Evolutionary conservation across 2,888 invertebrate species (phyloP).

Genomic region (Orthosia gothica): DNA sequence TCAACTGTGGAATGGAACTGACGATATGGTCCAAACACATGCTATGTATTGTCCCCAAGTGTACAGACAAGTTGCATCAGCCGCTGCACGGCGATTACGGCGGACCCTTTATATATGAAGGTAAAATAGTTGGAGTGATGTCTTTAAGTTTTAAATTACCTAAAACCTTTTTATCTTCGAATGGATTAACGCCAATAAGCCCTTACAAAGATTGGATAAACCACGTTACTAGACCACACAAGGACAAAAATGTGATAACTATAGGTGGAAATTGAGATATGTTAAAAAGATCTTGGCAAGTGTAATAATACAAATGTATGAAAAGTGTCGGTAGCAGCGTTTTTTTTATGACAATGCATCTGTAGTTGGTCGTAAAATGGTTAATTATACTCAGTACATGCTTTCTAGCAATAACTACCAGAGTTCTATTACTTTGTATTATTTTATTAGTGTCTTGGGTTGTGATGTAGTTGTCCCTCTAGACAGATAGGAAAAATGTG

Average conservation of each 20-base stretch:
- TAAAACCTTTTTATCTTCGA: conserved; percentile 31
- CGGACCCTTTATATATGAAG: conserved; percentile 49
- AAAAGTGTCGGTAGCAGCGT: too few species aligned
- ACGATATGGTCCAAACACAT: conserved; percentile 50
- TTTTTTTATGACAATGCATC: conserved; percentile 1
- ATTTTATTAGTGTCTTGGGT: background rate
- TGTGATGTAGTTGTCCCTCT: too few species aligned
- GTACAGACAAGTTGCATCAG: conserved; percentile 32
- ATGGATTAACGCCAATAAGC: conserved; percentile 51
- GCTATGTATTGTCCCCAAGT: conserved; percentile 38
- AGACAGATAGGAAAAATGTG: background rate
- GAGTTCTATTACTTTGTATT: background rate
- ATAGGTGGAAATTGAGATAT: background rate
- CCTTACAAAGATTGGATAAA: conserved; percentile 45
- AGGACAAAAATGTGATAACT: background rate
- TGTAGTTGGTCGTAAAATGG: conserved; percentile 1
- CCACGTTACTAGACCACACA: background rate
- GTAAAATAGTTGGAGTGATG: conserved; percentile 53
- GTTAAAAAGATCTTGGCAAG: conserved; percentile 16
- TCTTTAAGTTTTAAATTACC: conserved; percentile 24
- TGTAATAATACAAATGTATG: background rate
- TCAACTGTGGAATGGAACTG: conserved; percentile 36
- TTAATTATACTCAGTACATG: background rate
- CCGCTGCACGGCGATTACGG: conserved; percentile 48
- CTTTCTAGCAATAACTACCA: background rate